Conservation (phyloP, 2,888 invertebrate genomes). For the Microctonus hyperodae region DNA sequence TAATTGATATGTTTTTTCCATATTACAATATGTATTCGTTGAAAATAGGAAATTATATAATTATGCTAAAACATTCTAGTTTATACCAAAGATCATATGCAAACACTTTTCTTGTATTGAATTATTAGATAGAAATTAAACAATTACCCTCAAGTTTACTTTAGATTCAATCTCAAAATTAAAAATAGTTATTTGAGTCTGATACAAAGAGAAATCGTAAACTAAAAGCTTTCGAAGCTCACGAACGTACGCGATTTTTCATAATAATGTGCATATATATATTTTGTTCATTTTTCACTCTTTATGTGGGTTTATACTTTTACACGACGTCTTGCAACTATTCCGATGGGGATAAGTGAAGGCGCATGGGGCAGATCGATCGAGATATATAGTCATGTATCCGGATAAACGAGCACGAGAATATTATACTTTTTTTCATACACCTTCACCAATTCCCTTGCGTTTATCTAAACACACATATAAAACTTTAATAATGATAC, state of each 20-base stretch:
- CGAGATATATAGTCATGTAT: conserved; percentile 24
- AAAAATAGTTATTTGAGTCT: too few relatives aligned
- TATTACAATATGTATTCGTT: background rate
- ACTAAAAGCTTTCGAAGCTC: conserved; percentile 38
- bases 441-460: background rate
- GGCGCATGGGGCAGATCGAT: conserved; percentile 51
- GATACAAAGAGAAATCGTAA: background rate
- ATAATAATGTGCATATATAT: background rate
- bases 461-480: background rate
- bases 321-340: background rate
- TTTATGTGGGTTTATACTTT: conserved; percentile 13
- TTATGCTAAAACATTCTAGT: too few relatives aligned
- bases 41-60: too few relatives aligned
- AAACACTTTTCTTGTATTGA: too few relatives aligned
- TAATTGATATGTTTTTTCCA: background rate
- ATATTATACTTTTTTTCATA: background rate
- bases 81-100: too few relatives aligned
- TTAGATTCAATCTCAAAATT: too few relatives aligned
- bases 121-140: too few relatives aligned
- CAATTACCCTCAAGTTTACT: too few relatives aligned
- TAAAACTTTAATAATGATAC: background rate
- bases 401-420: background rate
- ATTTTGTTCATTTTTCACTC: conserved; percentile 21
- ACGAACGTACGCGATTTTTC: conserved; percentile 26
- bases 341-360: conserved; percentile 19